phyloP scores from a whole-genome alignment of 2,888 invertebrate genomes.

The Calliopum simillimum region DNA sequence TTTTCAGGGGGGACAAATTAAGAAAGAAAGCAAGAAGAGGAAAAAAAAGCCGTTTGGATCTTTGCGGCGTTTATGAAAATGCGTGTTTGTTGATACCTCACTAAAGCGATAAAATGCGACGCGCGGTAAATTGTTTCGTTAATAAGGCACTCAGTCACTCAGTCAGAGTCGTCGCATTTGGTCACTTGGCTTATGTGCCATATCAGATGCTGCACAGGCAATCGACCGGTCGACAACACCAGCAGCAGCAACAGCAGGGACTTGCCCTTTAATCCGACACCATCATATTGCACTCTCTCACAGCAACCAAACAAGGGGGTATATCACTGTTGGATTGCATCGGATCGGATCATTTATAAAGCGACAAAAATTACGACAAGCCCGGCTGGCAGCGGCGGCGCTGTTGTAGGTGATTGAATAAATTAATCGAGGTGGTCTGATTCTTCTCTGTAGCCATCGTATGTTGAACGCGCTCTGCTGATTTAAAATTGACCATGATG shows the following conservation, averaged over 20 bases:
- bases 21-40: background rate
- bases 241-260: slow-evolving; percentile 40
- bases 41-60: background rate
- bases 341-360: slow-evolving; percentile 53
- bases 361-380: slow-evolving; percentile 32
- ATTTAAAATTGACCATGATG: slow-evolving; percentile 6
- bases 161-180: background rate
- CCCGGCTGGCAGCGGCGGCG: slow-evolving; percentile 26
- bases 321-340: background rate
- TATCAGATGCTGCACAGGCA: slow-evolving; percentile 31
- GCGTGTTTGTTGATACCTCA: slow-evolving; percentile 49
- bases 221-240: slow-evolving; percentile 25
- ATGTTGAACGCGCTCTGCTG: slow-evolving; percentile 2
- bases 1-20: too few species aligned
- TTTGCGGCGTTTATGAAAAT: slow-evolving; percentile 27
- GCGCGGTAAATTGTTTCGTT: slow-evolving; percentile 51
- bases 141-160: slow-evolving; percentile 44
- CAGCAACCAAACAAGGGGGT: slow-evolving; percentile 37
- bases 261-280: slow-evolving; percentile 49
- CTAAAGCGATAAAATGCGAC: slow-evolving; percentile 59
- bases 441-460: background rate
- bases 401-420: slow-evolving; percentile 54
- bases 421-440: slow-evolving; percentile 54
- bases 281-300: slow-evolving; percentile 52
- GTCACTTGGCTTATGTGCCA: background rate